A percentile compares a stretch with the other conserved stretches of the same genome.
Conservation (phyloP, 2,888 invertebrate species). For the Trachelus troglodyta region DNA sequence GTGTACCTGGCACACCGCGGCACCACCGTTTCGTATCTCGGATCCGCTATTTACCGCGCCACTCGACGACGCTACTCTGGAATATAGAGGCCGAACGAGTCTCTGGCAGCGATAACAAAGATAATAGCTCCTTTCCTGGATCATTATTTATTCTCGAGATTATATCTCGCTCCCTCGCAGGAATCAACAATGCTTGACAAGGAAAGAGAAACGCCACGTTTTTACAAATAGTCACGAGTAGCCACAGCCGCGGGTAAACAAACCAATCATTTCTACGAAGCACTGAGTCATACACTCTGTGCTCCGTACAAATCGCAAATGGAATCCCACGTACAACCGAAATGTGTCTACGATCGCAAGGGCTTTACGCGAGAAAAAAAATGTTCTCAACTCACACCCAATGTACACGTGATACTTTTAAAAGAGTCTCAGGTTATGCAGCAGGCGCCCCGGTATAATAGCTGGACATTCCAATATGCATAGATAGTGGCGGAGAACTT, state of each 20-base stretch:
- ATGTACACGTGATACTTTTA: not conserved
- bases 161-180: not conserved
- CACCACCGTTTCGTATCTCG: slow-evolving; percentile 34
- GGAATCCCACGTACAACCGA: not conserved
- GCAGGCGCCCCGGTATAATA: not conserved
- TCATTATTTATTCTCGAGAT: not conserved
- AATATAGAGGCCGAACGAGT: not conserved
- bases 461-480: not conserved
- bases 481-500: not conserved
- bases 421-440: not conserved
- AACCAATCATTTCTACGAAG: not conserved
- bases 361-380: not conserved
- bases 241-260: not conserved
- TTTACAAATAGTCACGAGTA: not conserved
- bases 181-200: not conserved
- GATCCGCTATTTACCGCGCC: not conserved
- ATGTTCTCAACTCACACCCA: not conserved
- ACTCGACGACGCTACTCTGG: not conserved
- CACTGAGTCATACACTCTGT: not conserved
- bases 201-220: not conserved
- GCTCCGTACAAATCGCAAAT: not conserved
- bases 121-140: not conserved
- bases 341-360: not conserved
- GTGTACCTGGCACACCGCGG: slow-evolving; percentile 37
- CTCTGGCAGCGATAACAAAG: not conserved